Evolutionary conservation across 1,140 invertebrate genomes (phyloP).

Genomic region (Drosophila jambulina): DNA sequence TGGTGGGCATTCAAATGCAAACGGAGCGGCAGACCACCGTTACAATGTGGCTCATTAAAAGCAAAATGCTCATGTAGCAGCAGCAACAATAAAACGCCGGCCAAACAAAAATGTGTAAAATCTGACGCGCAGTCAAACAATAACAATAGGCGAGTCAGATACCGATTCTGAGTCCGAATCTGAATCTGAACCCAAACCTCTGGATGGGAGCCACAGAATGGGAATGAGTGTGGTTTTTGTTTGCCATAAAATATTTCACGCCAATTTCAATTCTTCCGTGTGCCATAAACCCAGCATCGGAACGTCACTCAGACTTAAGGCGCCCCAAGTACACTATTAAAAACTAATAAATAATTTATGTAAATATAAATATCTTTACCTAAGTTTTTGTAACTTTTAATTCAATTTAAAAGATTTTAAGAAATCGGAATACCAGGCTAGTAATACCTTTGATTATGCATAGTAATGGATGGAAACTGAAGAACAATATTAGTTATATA

Average conservation of each 20-base stretch:
- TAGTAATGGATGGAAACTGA: too few relatives aligned
- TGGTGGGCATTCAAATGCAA: constrained; percentile 75
- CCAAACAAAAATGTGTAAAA: constrained; percentile 70
- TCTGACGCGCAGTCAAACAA: constrained; percentile 68
- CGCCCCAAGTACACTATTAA: constrained; percentile 16
- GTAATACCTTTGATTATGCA: background rate
- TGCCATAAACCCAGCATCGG: constrained; percentile 16
- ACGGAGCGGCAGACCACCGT: constrained; percentile 74
- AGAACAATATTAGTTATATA: too few relatives aligned
- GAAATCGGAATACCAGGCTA: background rate
- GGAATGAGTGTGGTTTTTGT: constrained; percentile 50
- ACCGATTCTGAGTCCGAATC: constrained; percentile 29
- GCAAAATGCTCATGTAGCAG: constrained; percentile 56
- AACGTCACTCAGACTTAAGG: constrained; percentile 47
- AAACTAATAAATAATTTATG: background rate
- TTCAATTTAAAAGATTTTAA: background rate
- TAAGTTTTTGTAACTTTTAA: background rate
- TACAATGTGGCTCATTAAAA: constrained; percentile 78
- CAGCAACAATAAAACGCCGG: constrained; percentile 53
- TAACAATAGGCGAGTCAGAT: constrained; percentile 52
- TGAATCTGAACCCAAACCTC: constrained; percentile 8
- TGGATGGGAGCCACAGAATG: constrained; percentile 9
- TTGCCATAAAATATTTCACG: constrained; percentile 75
- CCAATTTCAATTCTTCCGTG: constrained; percentile 58
- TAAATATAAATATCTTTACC: background rate